Percentiles rank a stretch among this genome's conserved stretches.
These are phyloP conservation scores for Euzophera pinguis DNA, from an alignment of 2,888 invertebrate genomes.

Conservation along the genomic window DNA sequence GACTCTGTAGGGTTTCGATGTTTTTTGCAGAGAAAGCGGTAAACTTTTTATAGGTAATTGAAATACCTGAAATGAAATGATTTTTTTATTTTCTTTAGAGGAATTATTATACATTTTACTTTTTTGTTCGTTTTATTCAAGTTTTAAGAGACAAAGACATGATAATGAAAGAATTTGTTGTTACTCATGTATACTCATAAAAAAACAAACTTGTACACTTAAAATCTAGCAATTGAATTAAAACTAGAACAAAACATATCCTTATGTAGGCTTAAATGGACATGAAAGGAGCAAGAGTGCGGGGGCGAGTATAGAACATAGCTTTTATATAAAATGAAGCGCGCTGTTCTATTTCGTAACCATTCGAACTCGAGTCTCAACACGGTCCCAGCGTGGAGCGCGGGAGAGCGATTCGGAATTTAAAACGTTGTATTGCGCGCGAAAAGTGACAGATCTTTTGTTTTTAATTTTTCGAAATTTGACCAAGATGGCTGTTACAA, in stretches of 20 bases:
- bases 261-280: slow-evolving; percentile 28
- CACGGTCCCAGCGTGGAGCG: slow-evolving; percentile 60
- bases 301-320: slow-evolving; percentile 51
- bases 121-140: too few relatives aligned
- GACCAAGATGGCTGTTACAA: slow-evolving; percentile 66
- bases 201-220: too few relatives aligned
- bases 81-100: too few relatives aligned
- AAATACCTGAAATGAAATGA: too few relatives aligned
- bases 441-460: slow-evolving; percentile 58
- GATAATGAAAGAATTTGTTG: too few relatives aligned
- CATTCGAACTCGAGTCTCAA: slow-evolving; percentile 72
- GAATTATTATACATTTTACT: too few relatives aligned
- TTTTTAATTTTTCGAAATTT: slow-evolving; percentile 30
- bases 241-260: slow-evolving; percentile 24
- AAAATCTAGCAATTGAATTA: neutral
- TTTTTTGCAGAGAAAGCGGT: too few relatives aligned
- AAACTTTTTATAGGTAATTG: too few relatives aligned
- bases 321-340: slow-evolving; percentile 72
- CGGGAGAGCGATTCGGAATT: slow-evolving; percentile 54
- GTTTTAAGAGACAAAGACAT: too few relatives aligned
- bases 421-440: slow-evolving; percentile 44
- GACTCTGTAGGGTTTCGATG: too few relatives aligned
- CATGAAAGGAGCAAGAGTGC: slow-evolving; percentile 62
- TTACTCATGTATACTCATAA: too few relatives aligned
- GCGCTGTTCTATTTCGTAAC: slow-evolving; percentile 65